These are phyloP conservation scores for Aplidium turbinatum DNA, from an alignment of 23 tunicate genomes.

Conservation along the genomic window DNA sequence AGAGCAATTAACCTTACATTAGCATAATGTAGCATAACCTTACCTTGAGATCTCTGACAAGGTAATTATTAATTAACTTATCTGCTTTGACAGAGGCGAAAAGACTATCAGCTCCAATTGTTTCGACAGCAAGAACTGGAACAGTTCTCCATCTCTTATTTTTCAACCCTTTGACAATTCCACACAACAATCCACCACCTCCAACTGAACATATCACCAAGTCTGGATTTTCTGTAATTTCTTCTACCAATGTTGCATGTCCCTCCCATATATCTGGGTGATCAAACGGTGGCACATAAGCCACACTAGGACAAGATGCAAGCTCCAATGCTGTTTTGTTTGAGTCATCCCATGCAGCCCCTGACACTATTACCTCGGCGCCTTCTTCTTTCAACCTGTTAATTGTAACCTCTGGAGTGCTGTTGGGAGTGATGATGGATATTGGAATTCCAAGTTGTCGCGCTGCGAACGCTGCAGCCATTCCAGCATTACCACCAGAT, in stretches of 20 bases:
- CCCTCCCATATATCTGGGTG: constrained; percentile 88
- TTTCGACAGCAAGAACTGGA: constrained; percentile 85
- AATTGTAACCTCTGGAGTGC: constrained; percentile 64
- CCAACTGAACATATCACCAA: constrained; percentile 85
- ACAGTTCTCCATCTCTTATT: constrained; percentile 67
- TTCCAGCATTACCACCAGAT: constrained; percentile 93
- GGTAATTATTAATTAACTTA: no score
- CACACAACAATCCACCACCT: constrained; percentile 92
- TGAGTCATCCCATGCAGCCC: constrained; percentile 90
- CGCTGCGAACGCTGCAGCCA: constrained; percentile 95
- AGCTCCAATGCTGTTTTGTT: constrained; percentile 55
- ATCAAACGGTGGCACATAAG: constrained; percentile 87
- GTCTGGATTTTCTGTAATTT: constrained; percentile 78
- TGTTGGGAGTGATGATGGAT: constrained; percentile 59
- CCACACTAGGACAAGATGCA: constrained; percentile 33
- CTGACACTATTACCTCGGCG: constrained; percentile 62
- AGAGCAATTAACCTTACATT: no score
- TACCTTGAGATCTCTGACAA: no score
- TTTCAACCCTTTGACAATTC: constrained; percentile 72
- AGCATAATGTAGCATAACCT: no score
- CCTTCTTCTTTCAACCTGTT: constrained; percentile 57
- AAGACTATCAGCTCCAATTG: constrained; percentile 84
- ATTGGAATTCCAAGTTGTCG: constrained; percentile 50
- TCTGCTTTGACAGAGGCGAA: constrained; percentile 63
- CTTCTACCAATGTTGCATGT: constrained; percentile 65